Conservation (phyloP, 1,140 invertebrate species). For the Dendroctonus ponderosae region DNA sequence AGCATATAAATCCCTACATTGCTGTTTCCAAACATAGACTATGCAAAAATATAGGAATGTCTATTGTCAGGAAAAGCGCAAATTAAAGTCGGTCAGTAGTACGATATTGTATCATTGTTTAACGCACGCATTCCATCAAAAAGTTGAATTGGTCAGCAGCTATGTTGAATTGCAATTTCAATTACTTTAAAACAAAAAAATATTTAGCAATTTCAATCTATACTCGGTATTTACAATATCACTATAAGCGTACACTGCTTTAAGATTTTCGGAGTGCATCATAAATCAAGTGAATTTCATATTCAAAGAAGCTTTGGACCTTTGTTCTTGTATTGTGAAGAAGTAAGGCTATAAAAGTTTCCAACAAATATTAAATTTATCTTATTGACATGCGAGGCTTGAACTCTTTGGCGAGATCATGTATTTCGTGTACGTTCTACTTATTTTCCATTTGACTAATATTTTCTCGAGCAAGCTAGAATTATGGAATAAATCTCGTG, state of each 20-base stretch:
- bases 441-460: constrained; percentile 19
- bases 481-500: constrained; percentile 17
- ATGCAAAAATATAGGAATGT: too few species aligned
- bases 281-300: not conserved
- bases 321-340: not conserved
- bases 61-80: too few species aligned
- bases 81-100: too few species aligned
- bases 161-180: too few species aligned
- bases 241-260: not conserved
- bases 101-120: too few species aligned
- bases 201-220: not conserved
- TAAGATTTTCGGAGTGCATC: not conserved
- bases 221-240: not conserved
- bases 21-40: too few species aligned
- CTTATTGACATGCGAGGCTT: constrained; percentile 16
- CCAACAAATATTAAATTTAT: constrained; percentile 2
- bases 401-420: not conserved
- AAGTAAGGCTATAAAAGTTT: not conserved
- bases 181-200: too few species aligned
- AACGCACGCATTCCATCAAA: too few species aligned
- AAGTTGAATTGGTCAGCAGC: too few species aligned
- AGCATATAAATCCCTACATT: too few species aligned
- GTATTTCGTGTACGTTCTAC: constrained; percentile 18
- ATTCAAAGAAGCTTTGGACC: not conserved
- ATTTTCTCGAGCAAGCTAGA: constrained; percentile 4